These are phyloP conservation scores for Dendrocincla tyrannina DNA, from an alignment of 2,797 vertebrate genomes.

Conservation along the genomic window DNA sequence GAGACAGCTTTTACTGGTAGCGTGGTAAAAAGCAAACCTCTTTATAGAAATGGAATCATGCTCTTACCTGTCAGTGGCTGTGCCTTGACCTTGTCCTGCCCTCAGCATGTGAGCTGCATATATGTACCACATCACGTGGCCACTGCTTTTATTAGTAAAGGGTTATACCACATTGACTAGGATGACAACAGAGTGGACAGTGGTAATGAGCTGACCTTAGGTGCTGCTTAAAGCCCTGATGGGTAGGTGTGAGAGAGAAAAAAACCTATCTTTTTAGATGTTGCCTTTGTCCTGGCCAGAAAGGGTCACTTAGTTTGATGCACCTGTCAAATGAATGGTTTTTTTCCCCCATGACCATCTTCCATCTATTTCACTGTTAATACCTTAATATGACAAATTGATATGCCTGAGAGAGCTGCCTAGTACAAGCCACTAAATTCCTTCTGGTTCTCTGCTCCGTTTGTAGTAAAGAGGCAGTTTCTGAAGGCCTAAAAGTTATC, in stretches of 20 bases:
- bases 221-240: not conserved
- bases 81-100: not conserved
- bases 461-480: not conserved
- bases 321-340: not conserved
- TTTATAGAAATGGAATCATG: not conserved
- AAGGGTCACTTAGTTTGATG: not conserved
- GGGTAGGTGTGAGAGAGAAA: not conserved
- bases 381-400: not conserved
- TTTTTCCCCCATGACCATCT: not conserved
- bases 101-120: not conserved
- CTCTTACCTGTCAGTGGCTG: not conserved
- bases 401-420: not conserved
- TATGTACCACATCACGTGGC: not conserved
- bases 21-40: not conserved
- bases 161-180: not conserved
- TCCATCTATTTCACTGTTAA: not conserved
- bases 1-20: not conserved
- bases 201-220: not conserved
- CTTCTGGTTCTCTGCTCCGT: not conserved
- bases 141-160: not conserved
- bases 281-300: not conserved
- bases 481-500: constrained; percentile 21
- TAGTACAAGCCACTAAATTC: not conserved
- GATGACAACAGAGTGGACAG: not conserved
- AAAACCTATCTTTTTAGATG: not conserved